Conservation (phyloP, 2,797 vertebrate species). For the Trachops cirrhosus region DNA sequence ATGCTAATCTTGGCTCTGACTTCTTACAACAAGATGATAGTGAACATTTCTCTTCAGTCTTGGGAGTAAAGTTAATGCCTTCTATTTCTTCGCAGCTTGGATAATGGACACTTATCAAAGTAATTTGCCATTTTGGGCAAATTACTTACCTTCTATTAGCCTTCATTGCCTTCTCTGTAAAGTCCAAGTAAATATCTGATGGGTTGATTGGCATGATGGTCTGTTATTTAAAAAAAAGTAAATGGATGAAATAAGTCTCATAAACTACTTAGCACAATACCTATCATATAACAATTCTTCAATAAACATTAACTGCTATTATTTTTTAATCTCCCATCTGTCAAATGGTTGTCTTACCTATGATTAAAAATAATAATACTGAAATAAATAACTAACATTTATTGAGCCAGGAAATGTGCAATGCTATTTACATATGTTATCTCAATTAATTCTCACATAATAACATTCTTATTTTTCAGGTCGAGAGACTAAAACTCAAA, state of each 20-base stretch:
- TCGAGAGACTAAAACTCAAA: neutral
- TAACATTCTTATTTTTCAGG: neutral
- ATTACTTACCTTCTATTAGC: neutral
- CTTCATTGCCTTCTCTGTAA: neutral
- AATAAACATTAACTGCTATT: conserved; percentile 13
- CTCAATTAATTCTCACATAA: neutral
- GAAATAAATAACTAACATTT: conserved; percentile 5
- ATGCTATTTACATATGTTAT: neutral
- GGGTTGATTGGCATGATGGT: neutral
- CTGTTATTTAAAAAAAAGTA: neutral
- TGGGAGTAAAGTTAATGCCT: neutral
- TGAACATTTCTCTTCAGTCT: neutral
- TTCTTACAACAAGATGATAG: neutral
- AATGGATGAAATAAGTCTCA: conserved; percentile 29
- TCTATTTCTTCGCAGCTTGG: neutral
- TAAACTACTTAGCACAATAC: conserved; percentile 14
- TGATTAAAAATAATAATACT: conserved; percentile 15
- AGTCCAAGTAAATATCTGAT: conserved; percentile 19
- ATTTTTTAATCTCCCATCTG: conserved; percentile 24
- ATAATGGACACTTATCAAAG: neutral
- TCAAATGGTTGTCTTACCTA: conserved; percentile 10
- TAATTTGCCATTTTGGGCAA: conserved; percentile 19
- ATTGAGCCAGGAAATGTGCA: conserved; percentile 24
- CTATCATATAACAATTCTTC: conserved; percentile 10
- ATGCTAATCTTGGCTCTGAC: conserved; percentile 23